Conservation (phyloP, 2,113 vertebrate genomes). For the Gymnogyps californianus region DNA sequence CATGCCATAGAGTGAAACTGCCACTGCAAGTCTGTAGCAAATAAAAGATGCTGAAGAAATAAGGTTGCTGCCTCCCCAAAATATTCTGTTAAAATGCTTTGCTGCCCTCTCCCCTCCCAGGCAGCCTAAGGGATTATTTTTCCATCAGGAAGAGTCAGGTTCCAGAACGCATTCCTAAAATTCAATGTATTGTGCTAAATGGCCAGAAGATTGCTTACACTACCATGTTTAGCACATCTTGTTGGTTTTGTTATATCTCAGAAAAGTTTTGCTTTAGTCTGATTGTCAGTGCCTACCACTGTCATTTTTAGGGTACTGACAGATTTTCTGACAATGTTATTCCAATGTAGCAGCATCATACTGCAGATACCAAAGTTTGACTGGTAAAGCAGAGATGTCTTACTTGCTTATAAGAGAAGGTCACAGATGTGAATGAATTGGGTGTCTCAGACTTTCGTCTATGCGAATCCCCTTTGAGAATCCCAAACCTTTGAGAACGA, state of each 20-base stretch:
- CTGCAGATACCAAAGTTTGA: not conserved
- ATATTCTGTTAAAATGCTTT: not conserved
- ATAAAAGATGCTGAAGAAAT: not conserved
- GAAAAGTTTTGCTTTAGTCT: not conserved
- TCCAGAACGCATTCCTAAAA: not conserved
- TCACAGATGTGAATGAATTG: not conserved
- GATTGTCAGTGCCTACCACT: not conserved
- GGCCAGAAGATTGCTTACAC: not conserved
- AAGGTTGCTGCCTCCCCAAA: not conserved
- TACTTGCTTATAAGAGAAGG: not conserved
- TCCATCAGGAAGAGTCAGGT: not conserved
- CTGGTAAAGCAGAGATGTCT: not conserved
- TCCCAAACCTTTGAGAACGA: not conserved
- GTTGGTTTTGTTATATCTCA: not conserved
- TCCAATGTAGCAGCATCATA: not conserved
- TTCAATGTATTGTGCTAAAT: not conserved
- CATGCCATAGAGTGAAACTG: not conserved
- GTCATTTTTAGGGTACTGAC: not conserved
- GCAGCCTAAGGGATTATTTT: not conserved
- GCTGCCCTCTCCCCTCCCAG: not conserved
- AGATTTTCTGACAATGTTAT: not conserved
- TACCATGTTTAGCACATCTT: not conserved
- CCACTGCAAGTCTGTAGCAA: not conserved
- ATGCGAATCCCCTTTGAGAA: not conserved
- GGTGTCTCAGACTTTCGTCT: not conserved